Percentiles rank a stretch among this genome's conserved stretches.
phyloP scores from a whole-genome alignment of 2,888 invertebrate genomes.

The Xylota segnis region DNA sequence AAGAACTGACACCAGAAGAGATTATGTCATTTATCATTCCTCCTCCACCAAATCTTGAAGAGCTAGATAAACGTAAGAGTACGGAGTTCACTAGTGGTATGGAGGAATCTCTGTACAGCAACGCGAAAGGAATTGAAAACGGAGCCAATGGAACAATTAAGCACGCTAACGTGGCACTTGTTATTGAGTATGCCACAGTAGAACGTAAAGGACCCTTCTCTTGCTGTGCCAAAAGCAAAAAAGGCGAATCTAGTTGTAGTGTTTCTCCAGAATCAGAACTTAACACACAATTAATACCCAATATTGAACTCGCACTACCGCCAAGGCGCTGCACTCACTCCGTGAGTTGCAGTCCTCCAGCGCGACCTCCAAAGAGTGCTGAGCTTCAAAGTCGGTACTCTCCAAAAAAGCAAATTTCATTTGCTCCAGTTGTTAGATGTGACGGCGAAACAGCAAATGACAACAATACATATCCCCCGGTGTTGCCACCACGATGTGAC shows the following conservation, averaged over 20 bases:
- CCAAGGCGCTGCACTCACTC: constrained; percentile 87
- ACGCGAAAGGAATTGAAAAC: constrained; percentile 81
- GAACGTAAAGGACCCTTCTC: constrained; percentile 90
- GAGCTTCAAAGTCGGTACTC: constrained; percentile 83
- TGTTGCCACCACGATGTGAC: constrained; percentile 81
- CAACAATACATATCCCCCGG: constrained; percentile 78
- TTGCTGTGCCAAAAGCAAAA: constrained; percentile 88
- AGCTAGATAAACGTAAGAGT: constrained; percentile 78
- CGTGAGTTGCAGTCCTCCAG: constrained; percentile 88
- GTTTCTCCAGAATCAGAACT: constrained; percentile 28
- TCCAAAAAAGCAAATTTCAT: constrained; percentile 81
- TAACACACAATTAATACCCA: constrained; percentile 82
- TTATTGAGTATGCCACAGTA: constrained; percentile 90
- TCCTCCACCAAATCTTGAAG: constrained; percentile 88
- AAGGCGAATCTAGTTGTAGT: constrained; percentile 84
- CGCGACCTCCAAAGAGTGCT: constrained; percentile 88
- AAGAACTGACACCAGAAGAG: constrained; percentile 92
- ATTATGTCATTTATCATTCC: constrained; percentile 94
- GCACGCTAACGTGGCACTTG: constrained; percentile 81
- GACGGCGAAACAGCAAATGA: constrained; percentile 29
- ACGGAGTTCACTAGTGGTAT: constrained; percentile 53
- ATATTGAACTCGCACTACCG: constrained; percentile 86
- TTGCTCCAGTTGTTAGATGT: constrained; percentile 22
- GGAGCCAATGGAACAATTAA: constrained; percentile 39
- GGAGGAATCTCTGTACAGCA: constrained; percentile 85